These are phyloP conservation scores for Clusia tigrina DNA, from an alignment of 2,888 invertebrate genomes.

Conservation along the genomic window DNA sequence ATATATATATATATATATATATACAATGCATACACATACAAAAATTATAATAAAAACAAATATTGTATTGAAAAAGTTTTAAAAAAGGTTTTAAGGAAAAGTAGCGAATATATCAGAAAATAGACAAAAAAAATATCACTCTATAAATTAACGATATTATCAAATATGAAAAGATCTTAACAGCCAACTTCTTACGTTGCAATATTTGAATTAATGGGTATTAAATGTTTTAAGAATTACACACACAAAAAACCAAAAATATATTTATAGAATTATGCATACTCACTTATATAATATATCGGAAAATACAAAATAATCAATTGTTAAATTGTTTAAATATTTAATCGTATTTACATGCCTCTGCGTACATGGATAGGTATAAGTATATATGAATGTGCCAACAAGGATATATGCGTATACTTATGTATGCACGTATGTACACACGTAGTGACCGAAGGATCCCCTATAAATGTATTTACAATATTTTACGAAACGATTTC, in stretches of 20 bases:
- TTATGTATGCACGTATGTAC: too few species aligned
- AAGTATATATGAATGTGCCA: conserved; percentile 20
- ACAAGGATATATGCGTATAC: too few species aligned
- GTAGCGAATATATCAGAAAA: neutral
- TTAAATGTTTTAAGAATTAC: too few species aligned
- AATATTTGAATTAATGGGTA: too few species aligned
- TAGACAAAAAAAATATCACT: neutral
- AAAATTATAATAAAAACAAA: conserved; percentile 19
- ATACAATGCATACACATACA: neutral
- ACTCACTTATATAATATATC: neutral
- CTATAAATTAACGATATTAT: too few species aligned
- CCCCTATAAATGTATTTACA: neutral
- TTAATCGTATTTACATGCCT: conserved; percentile 32
- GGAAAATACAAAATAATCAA: conserved; percentile 40
- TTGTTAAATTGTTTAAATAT: conserved; percentile 54
- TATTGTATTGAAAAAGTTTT: too few species aligned
- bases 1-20: too few species aligned
- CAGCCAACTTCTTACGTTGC: too few species aligned
- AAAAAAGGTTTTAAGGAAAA: conserved; percentile 19
- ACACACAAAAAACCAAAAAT: too few species aligned
- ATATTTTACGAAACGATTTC: neutral
- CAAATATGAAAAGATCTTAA: too few species aligned
- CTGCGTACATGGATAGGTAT: conserved; percentile 22
- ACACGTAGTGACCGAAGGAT: conserved; percentile 3
- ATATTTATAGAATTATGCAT: neutral